These are phyloP conservation scores for Frieseomelitta varia DNA, from an alignment of 1,140 invertebrate species.

Conservation along the genomic window DNA sequence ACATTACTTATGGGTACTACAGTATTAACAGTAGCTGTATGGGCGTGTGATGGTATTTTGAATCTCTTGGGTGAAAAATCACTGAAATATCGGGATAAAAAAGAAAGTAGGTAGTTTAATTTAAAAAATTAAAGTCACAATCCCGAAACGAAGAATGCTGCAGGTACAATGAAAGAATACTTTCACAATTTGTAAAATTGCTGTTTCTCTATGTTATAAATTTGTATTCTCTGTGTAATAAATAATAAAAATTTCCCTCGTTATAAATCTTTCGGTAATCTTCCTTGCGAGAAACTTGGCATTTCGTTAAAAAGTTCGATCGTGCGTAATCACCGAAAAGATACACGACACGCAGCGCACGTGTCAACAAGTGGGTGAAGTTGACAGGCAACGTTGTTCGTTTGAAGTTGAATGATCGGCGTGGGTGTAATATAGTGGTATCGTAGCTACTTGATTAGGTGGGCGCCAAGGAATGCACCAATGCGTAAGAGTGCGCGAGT, in stretches of 20 bases:
- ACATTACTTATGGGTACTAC: too few species aligned
- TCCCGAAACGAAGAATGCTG: background rate
- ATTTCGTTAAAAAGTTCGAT: background rate
- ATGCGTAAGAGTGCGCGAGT: constrained; percentile 39
- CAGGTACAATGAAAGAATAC: background rate
- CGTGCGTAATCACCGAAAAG: background rate
- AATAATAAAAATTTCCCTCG: too few species aligned
- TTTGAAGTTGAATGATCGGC: constrained; percentile 54
- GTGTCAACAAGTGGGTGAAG: constrained; percentile 58
- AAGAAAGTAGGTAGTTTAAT: background rate
- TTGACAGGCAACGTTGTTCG: constrained; percentile 36
- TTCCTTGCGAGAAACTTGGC: too few species aligned
- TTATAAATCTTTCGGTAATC: too few species aligned
- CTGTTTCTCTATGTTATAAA: background rate
- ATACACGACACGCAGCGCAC: constrained; percentile 26
- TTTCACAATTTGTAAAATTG: too few species aligned
- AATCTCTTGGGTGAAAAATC: background rate
- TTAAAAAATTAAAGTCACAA: background rate
- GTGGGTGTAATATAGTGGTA: constrained; percentile 48
- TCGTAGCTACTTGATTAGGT: constrained; percentile 53
- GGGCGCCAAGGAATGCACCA: constrained; percentile 40
- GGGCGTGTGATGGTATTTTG: too few species aligned
- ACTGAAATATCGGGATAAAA: background rate
- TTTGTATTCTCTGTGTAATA: too few species aligned
- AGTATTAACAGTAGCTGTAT: too few species aligned